Conservation (phyloP, 2,888 invertebrate genomes). For the Emmelina monodactyla region DNA sequence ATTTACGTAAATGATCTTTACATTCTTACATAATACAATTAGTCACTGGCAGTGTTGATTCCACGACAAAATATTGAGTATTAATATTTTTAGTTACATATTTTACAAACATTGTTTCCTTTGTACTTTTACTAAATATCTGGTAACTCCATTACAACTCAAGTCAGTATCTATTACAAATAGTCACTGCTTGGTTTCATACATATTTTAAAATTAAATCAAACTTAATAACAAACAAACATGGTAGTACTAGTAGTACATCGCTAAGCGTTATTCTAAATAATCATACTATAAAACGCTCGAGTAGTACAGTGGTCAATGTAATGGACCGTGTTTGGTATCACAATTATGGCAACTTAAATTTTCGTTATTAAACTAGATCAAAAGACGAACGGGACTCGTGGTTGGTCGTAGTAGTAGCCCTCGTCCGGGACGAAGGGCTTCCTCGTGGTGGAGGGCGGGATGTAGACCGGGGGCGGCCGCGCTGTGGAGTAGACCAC, state of each 20-base stretch:
- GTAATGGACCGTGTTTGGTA: constrained; percentile 36
- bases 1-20: constrained; percentile 36
- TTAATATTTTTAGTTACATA: constrained; percentile 28
- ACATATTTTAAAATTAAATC: constrained; percentile 12
- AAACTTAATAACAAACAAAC: constrained; percentile 19
- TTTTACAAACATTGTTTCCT: constrained; percentile 19
- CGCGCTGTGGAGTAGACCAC: no score
- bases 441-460: constrained; percentile 33
- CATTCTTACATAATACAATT: constrained; percentile 37
- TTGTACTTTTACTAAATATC: constrained; percentile 26
- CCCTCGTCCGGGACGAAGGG: constrained; percentile 44
- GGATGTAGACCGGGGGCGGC: constrained; percentile 18
- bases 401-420: constrained; percentile 52
- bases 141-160: constrained; percentile 22
- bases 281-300: not conserved
- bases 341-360: constrained; percentile 56
- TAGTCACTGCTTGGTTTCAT: constrained; percentile 15
- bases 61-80: constrained; percentile 45
- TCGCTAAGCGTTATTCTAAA: not conserved
- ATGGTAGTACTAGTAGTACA: constrained; percentile 9
- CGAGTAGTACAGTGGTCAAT: not conserved
- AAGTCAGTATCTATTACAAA: constrained; percentile 2
- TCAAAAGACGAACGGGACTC: constrained; percentile 51
- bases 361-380: constrained; percentile 19
- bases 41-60: constrained; percentile 57